phyloP scores from a whole-genome alignment of 2,797 vertebrate species.

The Percopsis omiscomaycus region DNA sequence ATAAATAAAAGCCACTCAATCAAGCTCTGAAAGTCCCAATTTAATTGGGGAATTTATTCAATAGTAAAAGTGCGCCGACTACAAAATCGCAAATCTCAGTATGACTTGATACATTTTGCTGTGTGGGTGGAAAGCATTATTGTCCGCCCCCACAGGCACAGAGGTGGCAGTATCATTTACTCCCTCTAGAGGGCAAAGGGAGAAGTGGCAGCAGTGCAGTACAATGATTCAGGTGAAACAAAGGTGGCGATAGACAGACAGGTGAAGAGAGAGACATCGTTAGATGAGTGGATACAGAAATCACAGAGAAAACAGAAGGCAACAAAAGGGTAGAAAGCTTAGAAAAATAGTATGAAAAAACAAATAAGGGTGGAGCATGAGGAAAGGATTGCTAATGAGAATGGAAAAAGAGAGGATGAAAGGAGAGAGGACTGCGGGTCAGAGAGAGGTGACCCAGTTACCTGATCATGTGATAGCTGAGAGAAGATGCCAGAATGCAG shows the following conservation, averaged over 20 bases:
- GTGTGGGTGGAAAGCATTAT: constrained; percentile 30
- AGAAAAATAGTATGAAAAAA: constrained; percentile 25
- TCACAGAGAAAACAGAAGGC: not conserved
- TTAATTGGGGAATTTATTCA: constrained; percentile 25
- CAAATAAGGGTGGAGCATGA: constrained; percentile 24
- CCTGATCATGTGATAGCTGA: constrained; percentile 99
- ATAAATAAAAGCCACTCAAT: constrained; percentile 39
- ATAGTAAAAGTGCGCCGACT: not conserved
- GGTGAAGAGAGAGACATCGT: not conserved
- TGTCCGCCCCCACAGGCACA: constrained; percentile 14
- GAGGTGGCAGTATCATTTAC: not conserved
- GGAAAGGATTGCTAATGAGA: constrained; percentile 20
- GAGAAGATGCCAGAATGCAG: constrained; percentile 98
- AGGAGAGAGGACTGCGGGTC: constrained; percentile 59
- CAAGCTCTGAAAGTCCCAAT: not conserved
- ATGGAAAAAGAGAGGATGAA: constrained; percentile 41
- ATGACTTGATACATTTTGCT: constrained; percentile 17
- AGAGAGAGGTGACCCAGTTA: constrained; percentile 84
- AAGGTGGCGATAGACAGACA: constrained; percentile 19
- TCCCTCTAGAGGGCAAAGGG: constrained; percentile 24
- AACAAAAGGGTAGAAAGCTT: not conserved
- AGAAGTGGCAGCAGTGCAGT: constrained; percentile 37
- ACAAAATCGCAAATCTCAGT: constrained; percentile 16
- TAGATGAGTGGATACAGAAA: constrained; percentile 4
- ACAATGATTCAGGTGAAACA: constrained; percentile 34